phyloP scores from a whole-genome alignment of 1,140 invertebrate genomes.

The Drosophila leontia region DNA sequence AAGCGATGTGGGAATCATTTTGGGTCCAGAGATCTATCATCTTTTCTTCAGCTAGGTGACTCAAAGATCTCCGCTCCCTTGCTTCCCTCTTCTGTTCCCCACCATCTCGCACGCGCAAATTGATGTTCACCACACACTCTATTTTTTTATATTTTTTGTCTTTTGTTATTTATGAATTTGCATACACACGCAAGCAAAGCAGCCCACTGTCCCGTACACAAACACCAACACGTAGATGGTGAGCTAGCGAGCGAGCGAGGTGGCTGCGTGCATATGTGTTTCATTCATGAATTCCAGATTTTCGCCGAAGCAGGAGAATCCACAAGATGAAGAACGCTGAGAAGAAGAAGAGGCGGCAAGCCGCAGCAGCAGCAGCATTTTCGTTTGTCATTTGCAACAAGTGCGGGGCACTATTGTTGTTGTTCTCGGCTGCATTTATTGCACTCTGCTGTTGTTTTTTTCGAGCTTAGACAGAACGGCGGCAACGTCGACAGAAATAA shows the following conservation, averaged over 20 bases:
- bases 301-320: slow-evolving; percentile 35
- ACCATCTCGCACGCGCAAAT: slow-evolving; percentile 27
- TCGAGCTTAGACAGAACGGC: slow-evolving; percentile 64
- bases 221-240: slow-evolving; percentile 20
- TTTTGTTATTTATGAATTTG: slow-evolving; percentile 76
- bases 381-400: slow-evolving; percentile 81
- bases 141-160: slow-evolving; percentile 12
- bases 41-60: slow-evolving; percentile 57
- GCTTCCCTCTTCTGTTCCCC: slow-evolving; percentile 1
- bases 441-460: slow-evolving; percentile 40
- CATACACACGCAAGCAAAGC: slow-evolving; percentile 69
- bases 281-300: slow-evolving; percentile 82
- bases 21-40: slow-evolving; percentile 38
- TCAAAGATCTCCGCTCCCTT: slow-evolving; percentile 53
- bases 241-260: slow-evolving; percentile 19
- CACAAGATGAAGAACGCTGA: slow-evolving; percentile 20
- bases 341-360: slow-evolving; percentile 21
- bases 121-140: slow-evolving; percentile 44
- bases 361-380: slow-evolving; percentile 54
- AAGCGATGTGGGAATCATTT: slow-evolving; percentile 47
- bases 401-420: slow-evolving; percentile 51
- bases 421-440: slow-evolving; percentile 39
- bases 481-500: slow-evolving; percentile 56
- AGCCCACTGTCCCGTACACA: slow-evolving; percentile 47
- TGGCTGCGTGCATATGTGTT: slow-evolving; percentile 66